phyloP scores from a whole-genome alignment of 2,797 vertebrate genomes.

The Paedocypris micromegethes region DNA sequence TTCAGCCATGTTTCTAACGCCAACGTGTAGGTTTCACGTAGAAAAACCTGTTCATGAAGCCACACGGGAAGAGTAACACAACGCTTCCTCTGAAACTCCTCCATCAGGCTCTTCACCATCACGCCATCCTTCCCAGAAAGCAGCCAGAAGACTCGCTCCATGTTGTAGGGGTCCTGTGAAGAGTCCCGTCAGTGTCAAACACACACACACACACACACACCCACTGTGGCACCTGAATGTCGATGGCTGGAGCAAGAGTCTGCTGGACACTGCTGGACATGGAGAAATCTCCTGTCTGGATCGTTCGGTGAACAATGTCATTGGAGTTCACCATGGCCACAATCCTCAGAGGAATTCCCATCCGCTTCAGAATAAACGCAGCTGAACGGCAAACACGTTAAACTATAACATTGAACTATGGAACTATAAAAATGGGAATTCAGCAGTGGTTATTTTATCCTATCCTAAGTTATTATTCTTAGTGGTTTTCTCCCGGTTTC shows the following conservation, averaged over 20 bases:
- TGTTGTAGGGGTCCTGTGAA: constrained; percentile 85
- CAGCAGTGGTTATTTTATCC: no score
- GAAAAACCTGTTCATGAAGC: constrained; percentile 60
- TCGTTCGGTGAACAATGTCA: constrained; percentile 77
- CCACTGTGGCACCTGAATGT: constrained; percentile 79
- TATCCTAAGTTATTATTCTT: no score
- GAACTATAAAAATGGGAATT: no score
- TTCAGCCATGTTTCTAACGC: neutral
- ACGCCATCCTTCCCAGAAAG: constrained; percentile 65
- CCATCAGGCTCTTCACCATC: constrained; percentile 75
- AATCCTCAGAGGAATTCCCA: constrained; percentile 83
- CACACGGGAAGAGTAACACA: constrained; percentile 62
- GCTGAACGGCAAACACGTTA: constrained; percentile 60
- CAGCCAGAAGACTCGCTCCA: constrained; percentile 91
- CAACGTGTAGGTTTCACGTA: constrained; percentile 26
- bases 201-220: constrained; percentile 6
- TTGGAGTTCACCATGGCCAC: constrained; percentile 83
- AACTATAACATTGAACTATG: neutral
- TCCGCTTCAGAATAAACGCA: constrained; percentile 78
- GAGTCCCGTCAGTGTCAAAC: neutral
- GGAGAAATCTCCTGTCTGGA: constrained; percentile 83
- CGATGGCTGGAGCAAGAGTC: constrained; percentile 87
- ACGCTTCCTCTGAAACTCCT: constrained; percentile 72
- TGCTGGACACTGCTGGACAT: constrained; percentile 62
- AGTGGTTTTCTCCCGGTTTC: no score